Evolutionary conservation across 2,888 invertebrate genomes (phyloP), one percentile per base, ranked within the genome.

Genomic region (Liopterus haemorrhoidalis): DNA sequence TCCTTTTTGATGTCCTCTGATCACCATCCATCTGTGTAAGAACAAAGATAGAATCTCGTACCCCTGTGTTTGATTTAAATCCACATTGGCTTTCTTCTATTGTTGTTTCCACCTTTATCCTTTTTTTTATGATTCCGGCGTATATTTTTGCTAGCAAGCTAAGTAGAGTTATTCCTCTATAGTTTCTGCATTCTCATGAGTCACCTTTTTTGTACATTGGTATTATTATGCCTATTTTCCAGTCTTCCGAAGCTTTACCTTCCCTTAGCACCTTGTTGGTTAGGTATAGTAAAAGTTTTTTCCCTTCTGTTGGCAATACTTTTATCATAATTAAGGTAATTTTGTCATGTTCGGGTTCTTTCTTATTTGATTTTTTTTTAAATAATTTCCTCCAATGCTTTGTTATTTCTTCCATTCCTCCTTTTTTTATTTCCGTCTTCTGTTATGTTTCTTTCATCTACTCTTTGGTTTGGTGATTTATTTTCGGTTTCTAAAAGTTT

Each of bases 221-320:
- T 5, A 28, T 41, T 20, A 41, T 46, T 33, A 41, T 43, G 6
- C 12, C 46, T 24, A 38, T 24, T 35, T 46, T 42, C 45, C 49
- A 52, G 19, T 49, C 47, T 18, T 36, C 37, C 9, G 48, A 46
- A 4, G 44, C 43, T 31, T 38, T 32, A 25, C 30, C 19, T 16
- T 9, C 14, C 30, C 30, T 18, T 18, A 28, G 5, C 20, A 19
- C 30, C 12, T 19, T 11, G 21, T 30, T 40, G 2, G 19, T 20
- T 16, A 40, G 6, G 5, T 28, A 20, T 16, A 40, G 19, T 18
- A 40, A n/a, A n/a, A n/a, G n/a, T n/a, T n/a, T n/a, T n/a, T n/a
- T n/a, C n/a, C n/a, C n/a, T n/a, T n/a, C n/a, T n/a, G n/a, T n/a
- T n/a, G n/a, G n/a, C n/a, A n/a, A n/a, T n/a, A n/a, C n/a, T n/a